phyloP scores from a whole-genome alignment of 1,140 invertebrate species.

The Maconellicoccus hirsutus region DNA sequence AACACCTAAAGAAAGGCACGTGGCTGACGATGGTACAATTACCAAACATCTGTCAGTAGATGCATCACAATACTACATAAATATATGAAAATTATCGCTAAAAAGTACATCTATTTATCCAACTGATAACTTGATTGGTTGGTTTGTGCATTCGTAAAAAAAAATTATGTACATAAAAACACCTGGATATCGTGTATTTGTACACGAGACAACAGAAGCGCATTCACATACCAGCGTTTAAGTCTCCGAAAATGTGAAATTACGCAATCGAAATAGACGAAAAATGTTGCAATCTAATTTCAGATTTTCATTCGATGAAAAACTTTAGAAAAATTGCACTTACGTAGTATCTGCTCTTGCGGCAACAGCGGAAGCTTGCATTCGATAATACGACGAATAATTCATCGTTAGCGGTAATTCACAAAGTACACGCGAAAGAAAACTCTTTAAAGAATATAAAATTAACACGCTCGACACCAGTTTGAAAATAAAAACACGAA shows the following conservation, averaged over 20 bases:
- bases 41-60: too few species aligned
- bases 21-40: too few species aligned
- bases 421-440: not conserved
- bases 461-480: not conserved
- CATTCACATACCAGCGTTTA: constrained; percentile 1
- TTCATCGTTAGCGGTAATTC: not conserved
- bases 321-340: not conserved
- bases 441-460: not conserved
- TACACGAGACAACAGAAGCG: too few species aligned
- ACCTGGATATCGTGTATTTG: too few species aligned
- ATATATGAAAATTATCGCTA: too few species aligned
- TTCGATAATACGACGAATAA: constrained; percentile 4
- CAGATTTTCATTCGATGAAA: not conserved
- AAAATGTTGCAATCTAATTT: too few species aligned
- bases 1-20: too few species aligned
- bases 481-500: not conserved
- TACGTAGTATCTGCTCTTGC: constrained; percentile 11
- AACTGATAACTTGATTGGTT: too few species aligned
- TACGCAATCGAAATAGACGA: not conserved
- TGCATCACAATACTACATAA: too few species aligned
- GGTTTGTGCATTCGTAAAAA: too few species aligned
- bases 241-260: not conserved
- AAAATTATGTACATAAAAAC: too few species aligned
- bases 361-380: constrained; percentile 1
- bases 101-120: too few species aligned